Evolutionary conservation across 2,797 vertebrate genomes (phyloP), one percentile per base, ranked within the genome.

Genomic region (Perodicticus potto): DNA sequence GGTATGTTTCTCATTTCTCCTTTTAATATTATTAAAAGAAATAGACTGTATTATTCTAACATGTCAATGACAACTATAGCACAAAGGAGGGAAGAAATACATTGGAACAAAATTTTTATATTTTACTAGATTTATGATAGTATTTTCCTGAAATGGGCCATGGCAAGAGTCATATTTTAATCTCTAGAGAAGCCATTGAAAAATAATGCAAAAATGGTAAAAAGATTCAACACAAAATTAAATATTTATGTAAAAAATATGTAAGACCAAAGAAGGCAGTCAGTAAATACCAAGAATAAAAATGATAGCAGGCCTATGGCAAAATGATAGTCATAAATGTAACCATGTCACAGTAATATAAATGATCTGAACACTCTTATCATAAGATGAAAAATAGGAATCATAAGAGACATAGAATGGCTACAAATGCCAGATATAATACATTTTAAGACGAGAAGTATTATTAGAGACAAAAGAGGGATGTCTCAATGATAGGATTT

Each of bases 231-330:
- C 11, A 74, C 17, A 89, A 14, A 82, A 63, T 73, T 73, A 61
- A 91, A 91, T 82, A 61, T 12, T 37, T 74, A 63, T 25, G 29
- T 83, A n/a, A 83, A 91, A 91, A 63, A 49, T 82, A 63, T 91
- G 63, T 59, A 23, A 63, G 32, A 63, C 7, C 32, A 73, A 61
- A 23, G 16, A 91, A 63, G 27, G 3, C 40, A 73, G 25, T 83
- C n/a, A 53, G 29, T 73, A 29, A 49, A 20, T 17, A 61, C 29
- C 37, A 91, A 74, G 17, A 53, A 49, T 74, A 91, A 74, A 69
- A 82, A 14, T 74, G 72, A 53, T 16, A 82, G 12, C 16, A 9
- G 29, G 34, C 12, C 32, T 37, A 17, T 32, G 55, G 27, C 13
- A 83, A 53, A 83, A 83, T 53, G n/a, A 32, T 3, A 63, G n/a